phyloP scores from a whole-genome alignment of 1,140 invertebrate species.

The Teleopsis dalmanni region DNA sequence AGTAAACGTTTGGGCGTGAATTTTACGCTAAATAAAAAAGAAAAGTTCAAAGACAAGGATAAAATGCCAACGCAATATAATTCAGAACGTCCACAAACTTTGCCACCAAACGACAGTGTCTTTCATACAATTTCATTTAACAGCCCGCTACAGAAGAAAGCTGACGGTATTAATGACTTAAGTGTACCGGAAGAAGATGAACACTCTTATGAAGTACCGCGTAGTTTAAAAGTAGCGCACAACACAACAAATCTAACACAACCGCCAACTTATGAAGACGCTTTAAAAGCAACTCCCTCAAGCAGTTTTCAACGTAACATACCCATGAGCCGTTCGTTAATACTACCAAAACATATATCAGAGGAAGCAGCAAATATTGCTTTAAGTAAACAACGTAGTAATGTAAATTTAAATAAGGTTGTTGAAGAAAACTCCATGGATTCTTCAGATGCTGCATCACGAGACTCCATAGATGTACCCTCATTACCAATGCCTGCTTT shows the following conservation, averaged over 20 bases:
- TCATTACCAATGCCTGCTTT: constrained; percentile 31
- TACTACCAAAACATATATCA: constrained; percentile 20
- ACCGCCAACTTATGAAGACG: constrained; percentile 18
- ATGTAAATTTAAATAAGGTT: constrained; percentile 7
- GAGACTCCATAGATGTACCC: constrained; percentile 15
- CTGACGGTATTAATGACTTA: constrained; percentile 15
- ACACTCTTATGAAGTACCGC: constrained; percentile 36
- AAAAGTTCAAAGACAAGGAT: constrained; percentile 7
- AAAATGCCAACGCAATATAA: constrained; percentile 7
- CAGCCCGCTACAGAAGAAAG: constrained; percentile 32
- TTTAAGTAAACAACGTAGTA: constrained; percentile 17
- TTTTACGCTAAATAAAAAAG: constrained; percentile 23
- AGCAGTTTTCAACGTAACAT: constrained; percentile 10
- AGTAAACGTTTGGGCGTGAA: constrained; percentile 28
- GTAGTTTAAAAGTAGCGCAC: constrained; percentile 9
- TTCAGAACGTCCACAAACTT: constrained; percentile 30
- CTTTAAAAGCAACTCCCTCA: constrained; percentile 13
- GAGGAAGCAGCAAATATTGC: constrained; percentile 25
- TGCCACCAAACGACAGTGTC: constrained; percentile 35
- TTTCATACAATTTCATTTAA: constrained; percentile 35
- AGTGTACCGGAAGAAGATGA: not conserved
- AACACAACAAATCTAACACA: constrained; percentile 9
- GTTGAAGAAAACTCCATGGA: not conserved
- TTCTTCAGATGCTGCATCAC: constrained; percentile 3
- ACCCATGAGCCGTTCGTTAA: constrained; percentile 4